Conservation (phyloP, 2,888 invertebrate genomes). For the Ormyrus rosae region DNA sequence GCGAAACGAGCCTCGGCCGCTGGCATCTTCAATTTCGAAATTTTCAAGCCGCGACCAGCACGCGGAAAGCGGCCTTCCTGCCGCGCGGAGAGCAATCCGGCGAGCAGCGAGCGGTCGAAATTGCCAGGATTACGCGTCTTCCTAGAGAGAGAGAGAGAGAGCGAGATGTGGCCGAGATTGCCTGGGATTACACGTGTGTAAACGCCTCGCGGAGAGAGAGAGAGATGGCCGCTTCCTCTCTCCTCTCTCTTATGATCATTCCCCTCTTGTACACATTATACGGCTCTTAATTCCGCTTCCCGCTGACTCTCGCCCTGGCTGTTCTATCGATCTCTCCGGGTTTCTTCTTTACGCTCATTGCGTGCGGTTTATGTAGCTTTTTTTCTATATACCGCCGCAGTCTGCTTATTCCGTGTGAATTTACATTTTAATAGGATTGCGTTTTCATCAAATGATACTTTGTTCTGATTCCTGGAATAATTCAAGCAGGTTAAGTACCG, state of each 20-base stretch:
- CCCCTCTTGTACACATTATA: constrained; percentile 10
- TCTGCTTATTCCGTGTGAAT: not conserved
- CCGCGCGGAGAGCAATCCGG: constrained; percentile 22
- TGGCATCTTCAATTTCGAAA: constrained; percentile 45
- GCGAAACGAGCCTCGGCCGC: not conserved
- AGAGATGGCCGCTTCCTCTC: not conserved
- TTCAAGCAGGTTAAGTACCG: too few relatives aligned
- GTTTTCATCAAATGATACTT: not conserved
- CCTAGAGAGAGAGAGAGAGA: constrained; percentile 20
- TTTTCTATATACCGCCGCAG: too few relatives aligned
- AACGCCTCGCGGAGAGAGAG: constrained; percentile 47
- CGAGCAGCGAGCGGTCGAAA: constrained; percentile 53
- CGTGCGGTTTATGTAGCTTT: not conserved
- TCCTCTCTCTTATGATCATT: constrained; percentile 38
- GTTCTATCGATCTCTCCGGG: constrained; percentile 27
- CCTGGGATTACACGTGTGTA: constrained; percentile 69
- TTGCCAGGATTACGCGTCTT: constrained; percentile 57
- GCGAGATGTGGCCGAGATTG: constrained; percentile 70
- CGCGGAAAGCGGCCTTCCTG: not conserved
- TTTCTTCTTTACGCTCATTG: constrained; percentile 3
- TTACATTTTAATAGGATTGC: not conserved
- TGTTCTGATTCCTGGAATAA: not conserved
- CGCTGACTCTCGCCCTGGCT: not conserved
- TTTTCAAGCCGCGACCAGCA: constrained; percentile 30
- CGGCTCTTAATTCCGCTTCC: not conserved